Percentiles rank a stretch among this genome's conserved stretches.
phyloP scores from a whole-genome alignment of 2,113 vertebrate genomes.

The Todiramphus saurophagus region DNA sequence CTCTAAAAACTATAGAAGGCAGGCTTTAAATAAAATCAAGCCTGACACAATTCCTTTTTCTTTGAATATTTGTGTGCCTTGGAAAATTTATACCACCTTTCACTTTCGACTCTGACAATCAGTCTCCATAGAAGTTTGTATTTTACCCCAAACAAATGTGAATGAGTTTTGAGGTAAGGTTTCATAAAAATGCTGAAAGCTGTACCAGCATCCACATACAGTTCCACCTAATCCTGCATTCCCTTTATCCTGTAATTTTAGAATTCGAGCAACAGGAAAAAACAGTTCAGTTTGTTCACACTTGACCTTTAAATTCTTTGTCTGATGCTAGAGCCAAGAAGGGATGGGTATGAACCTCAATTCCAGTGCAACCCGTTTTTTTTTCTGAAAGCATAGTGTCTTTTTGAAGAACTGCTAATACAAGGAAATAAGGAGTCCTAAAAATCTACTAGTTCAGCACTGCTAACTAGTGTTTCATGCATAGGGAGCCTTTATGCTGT shows the following conservation, averaged over 20 bases:
- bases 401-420: neutral
- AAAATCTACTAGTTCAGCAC: neutral
- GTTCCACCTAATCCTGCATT: neutral
- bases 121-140: neutral
- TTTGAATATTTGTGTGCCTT: neutral
- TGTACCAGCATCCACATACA: neutral
- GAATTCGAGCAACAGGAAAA: neutral
- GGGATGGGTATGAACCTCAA: neutral
- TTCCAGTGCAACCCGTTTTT: neutral
- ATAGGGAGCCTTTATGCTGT: neutral
- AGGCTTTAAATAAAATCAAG: neutral
- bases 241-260: neutral
- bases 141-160: neutral
- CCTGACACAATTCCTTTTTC: neutral
- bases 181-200: neutral
- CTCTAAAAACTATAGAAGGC: neutral
- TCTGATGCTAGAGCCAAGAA: neutral
- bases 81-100: neutral
- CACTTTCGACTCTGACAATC: neutral
- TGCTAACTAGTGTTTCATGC: neutral
- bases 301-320: neutral
- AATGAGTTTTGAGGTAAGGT: neutral
- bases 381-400: neutral
- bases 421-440: neutral
- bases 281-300: accelerated